Base-by-base conservation (phyloP, 2,113 vertebrate genomes). In the Gulo gulo region DNA sequence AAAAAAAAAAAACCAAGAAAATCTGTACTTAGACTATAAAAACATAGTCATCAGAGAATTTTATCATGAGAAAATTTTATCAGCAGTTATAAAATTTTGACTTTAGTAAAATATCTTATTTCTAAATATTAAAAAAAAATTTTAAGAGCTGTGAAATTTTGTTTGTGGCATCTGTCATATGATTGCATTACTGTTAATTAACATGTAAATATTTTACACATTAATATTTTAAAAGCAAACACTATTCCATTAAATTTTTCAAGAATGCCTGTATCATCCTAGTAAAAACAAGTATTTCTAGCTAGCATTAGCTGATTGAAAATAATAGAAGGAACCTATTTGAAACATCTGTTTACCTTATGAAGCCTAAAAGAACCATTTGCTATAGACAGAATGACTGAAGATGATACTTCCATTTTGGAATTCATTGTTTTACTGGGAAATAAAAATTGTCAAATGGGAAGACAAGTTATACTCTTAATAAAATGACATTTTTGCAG, bases 101-200 rank as follows among this genome's bases (percentile, higher is more conserved):
- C 76, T 88, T 96, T 91, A 86, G 11, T 88, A 95, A 86, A 95
- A 73, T 81, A 12, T 2, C 9, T 59, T 65, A 42, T 91, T 88
- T 93, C 63, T 93, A 89, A 97, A 91, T 91, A 93, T 45, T 83
- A 86, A 90, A 45, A 45, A 45, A 85, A 83, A 36, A 81, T 73
- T 85, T 85, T 61, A 65, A 92, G 95, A 95, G 34, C 59, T 63
- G 76, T 96, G 57, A 95, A 29, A 92, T 95, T 88, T 80, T 92
- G 16, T 88, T 59, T 80, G 16, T 76, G 76, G 29, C 59, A 81
- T 69, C 15, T 67, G 61, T 73, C 69, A n/a, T 80, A 61, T 79
- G 73, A 87, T 74, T 36, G 16, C 45, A 71, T 88, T 81, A 84
- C 23, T 86, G 34, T 76, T 94, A 82, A 36, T 85, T 86, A 82